Evolutionary conservation across 2,113 vertebrate genomes (phyloP).

Genomic region (Nothobranchius furzeri): DNA sequence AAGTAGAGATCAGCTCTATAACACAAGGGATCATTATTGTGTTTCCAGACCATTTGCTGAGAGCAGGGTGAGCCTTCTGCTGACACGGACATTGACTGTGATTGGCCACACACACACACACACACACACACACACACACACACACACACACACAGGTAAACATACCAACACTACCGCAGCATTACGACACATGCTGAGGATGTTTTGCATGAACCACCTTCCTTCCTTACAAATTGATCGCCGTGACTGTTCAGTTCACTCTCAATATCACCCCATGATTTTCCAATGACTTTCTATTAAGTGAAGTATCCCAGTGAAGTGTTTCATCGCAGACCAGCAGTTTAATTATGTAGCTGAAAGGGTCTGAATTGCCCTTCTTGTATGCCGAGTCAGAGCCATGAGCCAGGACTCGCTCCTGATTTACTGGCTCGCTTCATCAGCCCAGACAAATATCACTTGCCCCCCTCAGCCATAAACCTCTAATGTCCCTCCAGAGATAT

Average conservation of each 20-base stretch:
- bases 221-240: no score
- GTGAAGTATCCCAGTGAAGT: slow-evolving; percentile 40
- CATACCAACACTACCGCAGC: slow-evolving; percentile 21
- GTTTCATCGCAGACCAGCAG: slow-evolving; percentile 48
- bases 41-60: slow-evolving; percentile 74
- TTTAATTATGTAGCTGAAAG: slow-evolving; percentile 64
- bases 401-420: slow-evolving; percentile 49
- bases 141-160: slow-evolving; percentile 28
- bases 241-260: slow-evolving; percentile 11
- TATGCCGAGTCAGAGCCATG: slow-evolving; percentile 53
- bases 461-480: slow-evolving; percentile 61
- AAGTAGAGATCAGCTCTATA: slow-evolving; percentile 32
- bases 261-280: slow-evolving; percentile 36
- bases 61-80: slow-evolving; percentile 60
- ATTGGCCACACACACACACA: slow-evolving; percentile 31
- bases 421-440: slow-evolving; percentile 64
- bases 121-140: slow-evolving; percentile 31
- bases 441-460: slow-evolving; percentile 72
- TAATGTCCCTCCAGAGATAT: slow-evolving; percentile 66
- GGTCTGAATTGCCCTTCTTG: slow-evolving; percentile 63
- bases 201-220: slow-evolving; percentile 33
- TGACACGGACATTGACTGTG: slow-evolving; percentile 65
- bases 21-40: slow-evolving; percentile 68
- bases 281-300: slow-evolving; percentile 46
- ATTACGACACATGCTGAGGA: slow-evolving; percentile 5